Evolutionary conservation across 2,888 invertebrate species (phyloP), one percentile per base, ranked within the genome.

Genomic region (Sminthurides aquaticus): DNA sequence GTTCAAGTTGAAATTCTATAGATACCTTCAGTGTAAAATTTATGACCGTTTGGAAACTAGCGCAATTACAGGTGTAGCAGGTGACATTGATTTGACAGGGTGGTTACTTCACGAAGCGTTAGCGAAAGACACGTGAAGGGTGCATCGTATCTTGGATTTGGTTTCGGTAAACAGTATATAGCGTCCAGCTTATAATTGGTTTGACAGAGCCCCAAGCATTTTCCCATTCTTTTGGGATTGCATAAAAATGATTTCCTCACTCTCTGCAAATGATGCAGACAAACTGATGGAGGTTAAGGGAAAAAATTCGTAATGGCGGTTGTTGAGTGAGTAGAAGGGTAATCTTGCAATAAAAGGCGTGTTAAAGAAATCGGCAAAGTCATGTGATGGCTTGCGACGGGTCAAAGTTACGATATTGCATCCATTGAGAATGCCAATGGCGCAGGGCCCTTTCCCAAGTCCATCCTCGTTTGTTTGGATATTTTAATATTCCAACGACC

Each of bases 181-280:
- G n/a, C n/a, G n/a, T n/a, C n/a, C n/a, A 34, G 43, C 43, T 5
- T 34, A 5, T 34, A 34, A 11, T 5, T 11, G 43, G 15, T 11
- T 11, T 11, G 43, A 11, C 43, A 34, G 8, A 15, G 43, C 43
- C 43, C 43, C 43, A 11, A 5, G 43, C 5, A 5, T 20, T 52
- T 15, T 20, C 5, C 22, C 52, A 52, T 52, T 52, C 5, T 15
- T 15, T 20, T 52, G 8, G 20, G 5, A 22, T 52, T 52, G 52
- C 52, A 52, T 52, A 52, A 52, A 52, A n/a, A 22, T 8, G 18
- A 22, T 52, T 52, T 52, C 52, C 52, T 52, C 52, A 52, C n/a
- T 22, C 52, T 52, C 43, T n/a, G 18, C 5, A 52, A 8, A 52
- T 8, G 11, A 22, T 52, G 52, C 52, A 52, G 52, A 52, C 52